These are phyloP conservation scores for Vimba vimba DNA, from an alignment of 2,113 vertebrate species.

Conservation along the genomic window DNA sequence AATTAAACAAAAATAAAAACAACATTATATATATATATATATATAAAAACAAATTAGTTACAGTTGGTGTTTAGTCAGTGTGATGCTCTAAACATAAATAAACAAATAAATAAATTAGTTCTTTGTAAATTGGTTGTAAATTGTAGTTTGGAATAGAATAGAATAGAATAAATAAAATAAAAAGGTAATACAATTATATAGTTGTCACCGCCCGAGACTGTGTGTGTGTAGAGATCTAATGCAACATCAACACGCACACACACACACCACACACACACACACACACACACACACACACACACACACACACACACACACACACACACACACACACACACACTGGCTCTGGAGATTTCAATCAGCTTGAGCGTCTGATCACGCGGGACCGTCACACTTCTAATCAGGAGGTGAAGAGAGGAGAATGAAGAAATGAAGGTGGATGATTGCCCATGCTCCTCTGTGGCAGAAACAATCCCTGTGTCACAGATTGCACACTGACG, in stretches of 20 bases:
- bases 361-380: slow-evolving; percentile 24
- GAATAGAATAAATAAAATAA: not conserved
- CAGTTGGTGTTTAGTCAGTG: not conserved
- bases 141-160: not conserved
- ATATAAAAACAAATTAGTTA: too few species aligned
- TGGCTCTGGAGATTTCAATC: slow-evolving; percentile 68
- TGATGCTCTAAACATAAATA: not conserved
- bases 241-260: not conserved
- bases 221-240: not conserved
- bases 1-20: not conserved
- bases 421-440: slow-evolving; percentile 77
- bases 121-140: too few species aligned
- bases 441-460: slow-evolving; percentile 75
- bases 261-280: slow-evolving; percentile 17
- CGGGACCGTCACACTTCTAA: slow-evolving; percentile 66
- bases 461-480: slow-evolving; percentile 75
- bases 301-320: slow-evolving; percentile 5
- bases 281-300: not conserved
- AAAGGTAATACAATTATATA: not conserved
- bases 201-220: not conserved
- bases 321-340: not conserved
- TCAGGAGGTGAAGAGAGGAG: slow-evolving; percentile 71
- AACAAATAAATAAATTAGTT: not conserved
- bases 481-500: slow-evolving; percentile 79
- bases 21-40: too few species aligned